Evolutionary conservation across 2,888 invertebrate species (phyloP), one percentile per base, ranked within the genome.

Genomic region (Leucophenga montana): DNA sequence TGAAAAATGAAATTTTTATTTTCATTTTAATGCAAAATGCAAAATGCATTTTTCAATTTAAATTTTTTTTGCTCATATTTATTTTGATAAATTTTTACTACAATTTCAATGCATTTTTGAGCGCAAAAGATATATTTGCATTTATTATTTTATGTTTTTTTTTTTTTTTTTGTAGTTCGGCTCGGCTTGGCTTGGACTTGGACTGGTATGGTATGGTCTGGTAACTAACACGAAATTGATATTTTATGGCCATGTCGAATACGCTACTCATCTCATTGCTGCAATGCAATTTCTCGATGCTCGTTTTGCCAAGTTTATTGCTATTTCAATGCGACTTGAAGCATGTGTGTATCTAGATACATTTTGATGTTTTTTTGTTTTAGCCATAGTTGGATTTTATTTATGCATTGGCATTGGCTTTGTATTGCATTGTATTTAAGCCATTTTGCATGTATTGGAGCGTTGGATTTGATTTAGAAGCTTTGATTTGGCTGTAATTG

Each of bases 151-250:
- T 73, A 73, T 75, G 39, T 39, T 61, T 61, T 61, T 80, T 77
- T 77, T 57, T 73, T 73, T 79, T 80, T 78, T 61, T 78, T 56
- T 59, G 4, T 44, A 53, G 53, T 44, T 44, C 48, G 33, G 64
- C 27, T 27, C 33, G 48, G 74, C 80, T 84, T 80, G 77, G 84
- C 77, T 75, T 78, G 71, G 76, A 75, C 80, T 84, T 80, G 77
- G 84, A 78, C 76, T 78, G 71, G 76, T 75, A 67, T 67, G 69
- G 71, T 39, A 67, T 67, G 69, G 71, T 39, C 31, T 33, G 33
- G 20, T 22, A 64, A 64, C 46, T 82, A 82, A 82, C 82, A 75
- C 80, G 80, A 84, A 82, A 82, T 84, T 82, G 85, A 82, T 82
- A 83, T 82, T 82, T 82, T 82, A 84, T 82, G 82, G 78, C 83